A percentile compares a stretch with the other conserved stretches of the same genome.
These are phyloP conservation scores for Stigmatopora nigra DNA, from an alignment of 2,113 vertebrate species.

Conservation along the genomic window DNA sequence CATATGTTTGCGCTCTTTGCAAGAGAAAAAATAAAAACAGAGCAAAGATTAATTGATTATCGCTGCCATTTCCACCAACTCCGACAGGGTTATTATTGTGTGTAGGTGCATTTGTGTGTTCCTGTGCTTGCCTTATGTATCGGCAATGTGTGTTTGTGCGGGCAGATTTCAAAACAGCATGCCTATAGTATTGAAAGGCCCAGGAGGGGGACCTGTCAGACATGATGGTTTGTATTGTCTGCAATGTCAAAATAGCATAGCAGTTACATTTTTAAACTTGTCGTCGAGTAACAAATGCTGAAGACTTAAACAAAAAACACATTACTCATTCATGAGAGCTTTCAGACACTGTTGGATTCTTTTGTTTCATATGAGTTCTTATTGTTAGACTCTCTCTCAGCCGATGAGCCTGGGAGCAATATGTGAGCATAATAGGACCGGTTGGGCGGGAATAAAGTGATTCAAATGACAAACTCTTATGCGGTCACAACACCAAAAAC, in stretches of 20 bases:
- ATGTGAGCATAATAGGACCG: constrained; percentile 21
- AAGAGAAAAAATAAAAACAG: constrained; percentile 46
- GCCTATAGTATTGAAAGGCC: constrained; percentile 52
- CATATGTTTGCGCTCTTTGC: constrained; percentile 71
- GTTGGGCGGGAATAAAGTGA: constrained; percentile 21
- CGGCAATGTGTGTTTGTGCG: constrained; percentile 38
- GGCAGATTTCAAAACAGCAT: constrained; percentile 65
- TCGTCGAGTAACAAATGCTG: constrained; percentile 46
- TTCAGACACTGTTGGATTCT: constrained; percentile 36
- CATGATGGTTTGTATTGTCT: constrained; percentile 58
- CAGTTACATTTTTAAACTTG: constrained; percentile 49
- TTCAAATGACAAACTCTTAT: constrained; percentile 10
- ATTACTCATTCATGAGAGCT: constrained; percentile 55
- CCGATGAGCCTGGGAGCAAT: constrained; percentile 22
- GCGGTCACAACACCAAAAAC: neutral
- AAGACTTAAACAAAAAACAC: constrained; percentile 62
- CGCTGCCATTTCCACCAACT: constrained; percentile 69
- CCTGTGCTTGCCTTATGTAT: constrained; percentile 22
- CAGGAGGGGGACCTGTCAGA: constrained; percentile 64
- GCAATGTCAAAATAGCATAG: constrained; percentile 41
- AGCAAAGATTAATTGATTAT: constrained; percentile 75
- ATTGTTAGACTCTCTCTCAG: constrained; percentile 18
- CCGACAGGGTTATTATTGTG: constrained; percentile 56
- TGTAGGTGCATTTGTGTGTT: constrained; percentile 13
- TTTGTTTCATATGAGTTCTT: constrained; percentile 26